A percentile compares a stretch with the other conserved stretches of the same genome.
These are phyloP conservation scores for Ypsolopha scabrella DNA, from an alignment of 2,888 invertebrate species.

Conservation along the genomic window DNA sequence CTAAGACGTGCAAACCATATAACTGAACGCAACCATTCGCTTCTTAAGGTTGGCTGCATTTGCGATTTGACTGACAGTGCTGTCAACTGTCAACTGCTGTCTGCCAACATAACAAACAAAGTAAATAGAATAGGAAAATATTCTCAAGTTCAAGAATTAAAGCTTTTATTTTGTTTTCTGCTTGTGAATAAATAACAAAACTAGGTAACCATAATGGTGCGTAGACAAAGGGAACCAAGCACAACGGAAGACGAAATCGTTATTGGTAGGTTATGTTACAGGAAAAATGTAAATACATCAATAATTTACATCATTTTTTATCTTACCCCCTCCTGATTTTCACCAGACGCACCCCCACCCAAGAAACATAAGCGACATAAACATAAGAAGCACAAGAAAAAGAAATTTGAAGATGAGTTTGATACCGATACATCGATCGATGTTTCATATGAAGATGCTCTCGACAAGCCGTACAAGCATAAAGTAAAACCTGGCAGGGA, in stretches of 20 bases:
- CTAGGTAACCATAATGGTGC: conserved; percentile 34
- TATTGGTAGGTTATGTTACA: conserved; percentile 38
- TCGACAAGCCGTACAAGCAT: conserved; percentile 63
- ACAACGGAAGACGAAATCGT: conserved; percentile 61
- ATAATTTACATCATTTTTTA: background rate
- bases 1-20: too few species aligned
- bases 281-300: background rate
- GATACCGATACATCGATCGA: conserved; percentile 67
- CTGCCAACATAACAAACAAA: too few species aligned
- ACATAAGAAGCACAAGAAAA: conserved; percentile 71
- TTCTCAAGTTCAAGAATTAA: too few species aligned
- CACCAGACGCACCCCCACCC: conserved; percentile 51
- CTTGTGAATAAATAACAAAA: too few species aligned
- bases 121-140: too few species aligned
- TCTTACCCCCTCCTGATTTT: conserved; percentile 7
- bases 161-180: too few species aligned
- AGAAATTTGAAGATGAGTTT: conserved; percentile 63
- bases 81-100: too few species aligned
- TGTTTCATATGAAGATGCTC: conserved; percentile 54
- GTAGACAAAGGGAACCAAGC: conserved; percentile 54
- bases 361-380: conserved; percentile 76
- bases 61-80: too few species aligned
- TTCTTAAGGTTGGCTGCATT: too few species aligned
- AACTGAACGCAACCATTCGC: too few species aligned
- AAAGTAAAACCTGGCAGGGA: conserved; percentile 65